These are phyloP conservation scores for Ptilonorhynchus violaceus DNA, from an alignment of 2,113 vertebrate genomes.

Conservation along the genomic window DNA sequence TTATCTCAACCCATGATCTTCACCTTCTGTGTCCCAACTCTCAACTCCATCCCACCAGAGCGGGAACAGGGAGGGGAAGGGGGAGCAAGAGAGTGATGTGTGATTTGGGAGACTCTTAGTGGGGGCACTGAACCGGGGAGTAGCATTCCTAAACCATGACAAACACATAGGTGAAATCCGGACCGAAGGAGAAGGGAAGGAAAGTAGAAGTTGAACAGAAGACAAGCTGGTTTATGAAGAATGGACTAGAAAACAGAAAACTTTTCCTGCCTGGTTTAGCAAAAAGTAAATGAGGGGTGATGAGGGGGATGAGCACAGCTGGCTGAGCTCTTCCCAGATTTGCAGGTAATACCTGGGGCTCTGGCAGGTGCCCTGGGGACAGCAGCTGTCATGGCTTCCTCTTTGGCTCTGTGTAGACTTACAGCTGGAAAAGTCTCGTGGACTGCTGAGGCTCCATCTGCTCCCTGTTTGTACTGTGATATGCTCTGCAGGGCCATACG, in stretches of 20 bases:
- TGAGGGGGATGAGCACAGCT: background rate
- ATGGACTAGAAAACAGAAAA: background rate
- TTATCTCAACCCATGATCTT: background rate
- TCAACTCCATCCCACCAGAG: background rate
- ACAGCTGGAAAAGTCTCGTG: background rate
- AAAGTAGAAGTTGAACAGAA: background rate
- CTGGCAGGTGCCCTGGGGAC: background rate
- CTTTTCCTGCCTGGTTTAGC: rapidly evolving
- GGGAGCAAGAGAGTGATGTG: background rate
- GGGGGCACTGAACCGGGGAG: background rate
- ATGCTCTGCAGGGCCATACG: rapidly evolving
- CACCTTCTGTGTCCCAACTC: background rate
- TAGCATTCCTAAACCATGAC: background rate
- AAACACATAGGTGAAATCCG: background rate
- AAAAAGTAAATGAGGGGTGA: background rate
- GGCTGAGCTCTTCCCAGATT: background rate
- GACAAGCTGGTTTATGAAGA: background rate
- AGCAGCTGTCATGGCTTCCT: background rate
- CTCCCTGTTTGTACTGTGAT: background rate
- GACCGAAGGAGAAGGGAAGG: background rate
- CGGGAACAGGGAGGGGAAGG: background rate
- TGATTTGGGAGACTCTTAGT: background rate
- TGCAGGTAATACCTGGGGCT: background rate
- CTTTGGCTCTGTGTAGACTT: background rate
- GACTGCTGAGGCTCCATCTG: background rate